Percentiles rank a stretch among this genome's conserved stretches.
phyloP scores from a whole-genome alignment of 2,113 vertebrate species.

The Capreolus pygargus region DNA sequence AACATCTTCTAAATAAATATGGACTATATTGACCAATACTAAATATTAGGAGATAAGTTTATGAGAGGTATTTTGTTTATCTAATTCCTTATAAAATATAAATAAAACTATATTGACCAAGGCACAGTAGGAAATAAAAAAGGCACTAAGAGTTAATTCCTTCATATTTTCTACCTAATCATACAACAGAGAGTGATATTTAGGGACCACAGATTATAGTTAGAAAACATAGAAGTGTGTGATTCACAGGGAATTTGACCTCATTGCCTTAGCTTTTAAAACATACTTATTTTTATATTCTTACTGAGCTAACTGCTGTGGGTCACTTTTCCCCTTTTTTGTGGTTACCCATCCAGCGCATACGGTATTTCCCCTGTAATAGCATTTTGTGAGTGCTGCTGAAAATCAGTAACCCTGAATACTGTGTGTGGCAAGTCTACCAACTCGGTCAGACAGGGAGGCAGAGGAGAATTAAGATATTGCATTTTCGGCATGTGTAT shows the following conservation, averaged over 20 bases:
- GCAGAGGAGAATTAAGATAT: constrained; percentile 73
- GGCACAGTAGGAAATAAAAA: not conserved
- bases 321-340: not conserved
- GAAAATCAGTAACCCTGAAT: constrained; percentile 48
- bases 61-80: not conserved
- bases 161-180: not conserved
- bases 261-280: not conserved
- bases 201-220: no score
- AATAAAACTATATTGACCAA: not conserved
- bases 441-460: constrained; percentile 1
- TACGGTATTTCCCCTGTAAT: not conserved
- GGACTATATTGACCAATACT: not conserved
- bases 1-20: not conserved
- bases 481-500: constrained; percentile 65
- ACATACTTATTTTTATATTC: not conserved
- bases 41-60: not conserved
- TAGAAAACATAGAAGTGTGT: not conserved
- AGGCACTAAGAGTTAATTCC: not conserved
- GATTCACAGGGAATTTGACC: not conserved
- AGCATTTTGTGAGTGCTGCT: not conserved
- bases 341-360: not conserved
- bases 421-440: not conserved
- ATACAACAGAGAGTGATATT: not conserved
- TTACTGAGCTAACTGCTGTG: not conserved
- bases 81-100: not conserved